Percentiles rank a stretch among this genome's conserved stretches.
Evolutionary conservation across 2,113 vertebrate species (phyloP).

Genomic region (Pheucticus melanocephalus): DNA sequence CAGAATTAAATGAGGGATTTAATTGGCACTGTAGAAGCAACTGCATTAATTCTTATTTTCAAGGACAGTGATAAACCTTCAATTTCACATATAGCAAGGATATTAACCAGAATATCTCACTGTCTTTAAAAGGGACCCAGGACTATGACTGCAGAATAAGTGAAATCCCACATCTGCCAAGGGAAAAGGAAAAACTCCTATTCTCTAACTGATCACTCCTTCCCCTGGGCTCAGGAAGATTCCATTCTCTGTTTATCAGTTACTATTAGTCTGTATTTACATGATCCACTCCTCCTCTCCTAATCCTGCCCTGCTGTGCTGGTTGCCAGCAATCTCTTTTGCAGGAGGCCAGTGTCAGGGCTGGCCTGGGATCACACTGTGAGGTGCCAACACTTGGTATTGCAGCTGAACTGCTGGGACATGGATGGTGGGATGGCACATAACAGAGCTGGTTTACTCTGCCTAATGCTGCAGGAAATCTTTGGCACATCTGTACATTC

Average conservation of each 20-base stretch:
- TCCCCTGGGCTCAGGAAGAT: neutral
- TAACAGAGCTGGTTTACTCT: neutral
- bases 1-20: constrained; percentile 22
- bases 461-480: neutral
- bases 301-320: neutral
- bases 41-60: constrained; percentile 35
- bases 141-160: neutral
- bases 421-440: accelerated
- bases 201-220: neutral
- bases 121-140: neutral
- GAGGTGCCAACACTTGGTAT: neutral
- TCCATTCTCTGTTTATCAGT: neutral
- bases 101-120: neutral
- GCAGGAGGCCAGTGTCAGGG: neutral
- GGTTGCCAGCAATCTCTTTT: neutral
- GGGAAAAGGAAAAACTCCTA: neutral
- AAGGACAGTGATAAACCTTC: constrained; percentile 24
- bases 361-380: neutral
- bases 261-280: neutral
- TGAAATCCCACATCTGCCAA: neutral
- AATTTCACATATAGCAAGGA: neutral
- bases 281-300: neutral
- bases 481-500: neutral
- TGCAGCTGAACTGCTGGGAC: neutral
- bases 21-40: constrained; percentile 22